Evolutionary conservation across 1,140 invertebrate species (phyloP), one percentile per base, ranked within the genome.

Genomic region (Drosophila arizonae): DNA sequence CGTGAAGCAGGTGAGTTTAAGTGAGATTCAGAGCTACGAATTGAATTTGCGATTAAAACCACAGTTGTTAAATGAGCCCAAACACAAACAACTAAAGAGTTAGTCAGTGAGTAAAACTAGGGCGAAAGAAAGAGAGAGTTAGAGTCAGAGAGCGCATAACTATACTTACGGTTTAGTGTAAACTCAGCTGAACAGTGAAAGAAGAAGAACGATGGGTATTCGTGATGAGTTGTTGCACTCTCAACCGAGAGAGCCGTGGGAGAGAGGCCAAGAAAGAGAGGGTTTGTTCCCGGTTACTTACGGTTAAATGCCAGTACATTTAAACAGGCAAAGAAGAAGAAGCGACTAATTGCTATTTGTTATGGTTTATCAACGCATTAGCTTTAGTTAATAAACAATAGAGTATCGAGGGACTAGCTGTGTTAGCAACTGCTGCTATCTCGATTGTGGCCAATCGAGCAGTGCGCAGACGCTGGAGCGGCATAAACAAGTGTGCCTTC

Each of bases 401-500:
- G 10, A 39, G 36, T 39, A 13, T 2, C 36, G 9, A 3, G 9
- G 10, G 9, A 36, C 33, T 36, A 33, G 26, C 39, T n/a, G 11
- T 45, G 43, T 17, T 15, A n/a, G 9, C 15, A 45, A 45, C n/a
- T 45, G 15, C n/a, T 33, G 13, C 6, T 61, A 61, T 33, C 28
- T 30, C 45, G 11, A n/a, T 24, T 36, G 65, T 33, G 24, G 45
- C 10, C 13, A 13, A 30, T 30, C 8, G 50, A 6, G 2, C 28
- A 58, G 2, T 66, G 77, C 80, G 82, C 84, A 65, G 63, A 50
- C 75, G 81, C 67, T 77, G 30, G 81, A 87, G 79, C 79, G 79
- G 79, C 69, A 81, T 87, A 87, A 87, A 87, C 82, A 87, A 87
- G 79, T 82, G 84, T 13, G 36, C 36, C 79, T 76, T 82, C 78